These are phyloP conservation scores for Clarias gariepinus DNA, from an alignment of 2,113 vertebrate species.

Conservation along the genomic window DNA sequence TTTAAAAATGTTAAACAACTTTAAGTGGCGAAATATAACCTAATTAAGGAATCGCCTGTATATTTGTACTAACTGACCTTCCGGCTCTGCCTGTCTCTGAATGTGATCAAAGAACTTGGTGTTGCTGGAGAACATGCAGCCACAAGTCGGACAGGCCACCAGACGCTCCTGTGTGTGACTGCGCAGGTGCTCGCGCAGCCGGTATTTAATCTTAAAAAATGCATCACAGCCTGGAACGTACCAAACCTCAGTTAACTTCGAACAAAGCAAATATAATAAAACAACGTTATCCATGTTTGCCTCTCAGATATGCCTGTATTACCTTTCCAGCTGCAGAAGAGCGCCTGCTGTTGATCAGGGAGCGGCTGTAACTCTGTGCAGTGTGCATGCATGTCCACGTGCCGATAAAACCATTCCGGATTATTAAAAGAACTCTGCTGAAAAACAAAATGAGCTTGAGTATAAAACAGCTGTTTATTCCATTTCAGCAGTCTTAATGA, in stretches of 20 bases:
- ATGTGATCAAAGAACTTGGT: constrained; percentile 75
- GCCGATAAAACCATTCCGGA: constrained; percentile 78
- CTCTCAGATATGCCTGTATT: background rate
- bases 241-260: background rate
- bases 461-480: background rate
- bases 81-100: constrained; percentile 71
- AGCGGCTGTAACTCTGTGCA: constrained; percentile 71
- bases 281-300: background rate
- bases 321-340: constrained; percentile 76
- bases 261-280: background rate
- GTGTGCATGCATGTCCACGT: constrained; percentile 74
- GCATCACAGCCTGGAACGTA: constrained; percentile 63
- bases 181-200: constrained; percentile 71
- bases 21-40: background rate
- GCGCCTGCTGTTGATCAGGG: constrained; percentile 68
- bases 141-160: constrained; percentile 70
- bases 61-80: constrained; percentile 58
- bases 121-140: constrained; percentile 77
- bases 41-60: background rate
- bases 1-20: background rate
- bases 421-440: constrained; percentile 77
- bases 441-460: constrained; percentile 20
- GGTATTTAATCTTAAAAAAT: constrained; percentile 71
- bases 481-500: background rate
- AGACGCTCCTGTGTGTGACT: constrained; percentile 69